Evolutionary conservation across 2,888 invertebrate genomes (phyloP).

Genomic region (Meiosimyza platycephala): DNA sequence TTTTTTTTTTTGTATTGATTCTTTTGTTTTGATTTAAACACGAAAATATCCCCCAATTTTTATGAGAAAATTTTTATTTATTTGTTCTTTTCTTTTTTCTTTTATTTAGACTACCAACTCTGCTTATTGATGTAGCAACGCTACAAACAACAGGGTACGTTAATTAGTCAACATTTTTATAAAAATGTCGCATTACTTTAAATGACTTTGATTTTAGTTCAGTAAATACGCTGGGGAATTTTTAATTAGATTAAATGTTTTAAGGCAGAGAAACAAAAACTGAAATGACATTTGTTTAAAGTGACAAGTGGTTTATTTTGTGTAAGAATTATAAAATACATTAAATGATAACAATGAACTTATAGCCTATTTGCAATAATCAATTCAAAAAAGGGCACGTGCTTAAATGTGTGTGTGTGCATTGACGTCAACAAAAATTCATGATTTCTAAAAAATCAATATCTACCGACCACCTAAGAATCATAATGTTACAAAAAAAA

Average conservation of each 20-base stretch:
- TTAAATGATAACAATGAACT: too few species aligned
- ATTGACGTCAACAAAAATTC: too few species aligned
- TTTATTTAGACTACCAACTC: background rate
- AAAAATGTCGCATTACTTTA: background rate
- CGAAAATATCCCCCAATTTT: slow-evolving; percentile 11
- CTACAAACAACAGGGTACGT: slow-evolving; percentile 2
- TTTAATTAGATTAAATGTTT: slow-evolving; percentile 30
- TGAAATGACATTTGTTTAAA: background rate
- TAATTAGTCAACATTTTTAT: slow-evolving; percentile 37
- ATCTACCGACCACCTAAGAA: too few species aligned
- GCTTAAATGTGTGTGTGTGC: too few species aligned
- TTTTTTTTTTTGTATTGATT: slow-evolving; percentile 17
- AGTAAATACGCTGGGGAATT: slow-evolving; percentile 3
- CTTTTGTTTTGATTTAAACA: slow-evolving; percentile 29
- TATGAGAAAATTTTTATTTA: slow-evolving; percentile 3
- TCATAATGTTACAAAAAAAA: too few species aligned
- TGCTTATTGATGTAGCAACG: background rate
- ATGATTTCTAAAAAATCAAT: too few species aligned
- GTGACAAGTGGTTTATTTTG: slow-evolving; percentile 5
- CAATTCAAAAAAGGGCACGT: too few species aligned
- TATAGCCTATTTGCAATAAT: too few species aligned
- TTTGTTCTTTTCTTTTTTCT: slow-evolving; percentile 8
- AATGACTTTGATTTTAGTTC: slow-evolving; percentile 39
- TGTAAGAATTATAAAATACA: background rate
- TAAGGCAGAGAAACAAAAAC: background rate